phyloP scores from a whole-genome alignment of 2,888 invertebrate species.

The Rhingia rostrata region DNA sequence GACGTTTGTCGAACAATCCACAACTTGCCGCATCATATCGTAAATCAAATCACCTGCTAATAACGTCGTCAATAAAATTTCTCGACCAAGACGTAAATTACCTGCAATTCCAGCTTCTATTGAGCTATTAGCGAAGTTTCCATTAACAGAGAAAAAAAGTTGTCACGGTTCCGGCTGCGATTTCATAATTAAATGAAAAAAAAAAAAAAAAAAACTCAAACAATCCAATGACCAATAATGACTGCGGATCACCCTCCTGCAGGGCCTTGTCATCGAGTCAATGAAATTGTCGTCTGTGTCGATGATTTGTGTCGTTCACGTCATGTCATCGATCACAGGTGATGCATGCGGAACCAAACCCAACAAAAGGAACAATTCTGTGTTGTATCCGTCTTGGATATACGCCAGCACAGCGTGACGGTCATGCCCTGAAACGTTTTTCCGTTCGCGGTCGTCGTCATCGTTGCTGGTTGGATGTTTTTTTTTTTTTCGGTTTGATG shows the following conservation, averaged over 20 bases:
- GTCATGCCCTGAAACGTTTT: slow-evolving; percentile 73
- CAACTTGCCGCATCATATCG: slow-evolving; percentile 10
- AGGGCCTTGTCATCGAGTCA: slow-evolving; percentile 22
- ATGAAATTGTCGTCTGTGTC: slow-evolving; percentile 2
- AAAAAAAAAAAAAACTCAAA: slow-evolving; percentile 4
- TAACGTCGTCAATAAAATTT: slow-evolving; percentile 49
- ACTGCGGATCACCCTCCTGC: slow-evolving; percentile 43
- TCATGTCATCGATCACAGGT: slow-evolving; percentile 72
- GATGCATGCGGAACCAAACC: slow-evolving; percentile 71
- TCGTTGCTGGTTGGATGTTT: no score
- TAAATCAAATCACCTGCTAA: slow-evolving; percentile 57
- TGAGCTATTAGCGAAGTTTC: slow-evolving; percentile 7
- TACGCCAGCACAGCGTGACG: slow-evolving; percentile 57
- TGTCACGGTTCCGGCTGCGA: slow-evolving; percentile 56
- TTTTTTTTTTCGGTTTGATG: slow-evolving; percentile 62
- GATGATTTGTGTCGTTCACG: slow-evolving; percentile 38
- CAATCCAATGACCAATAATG: slow-evolving; percentile 43
- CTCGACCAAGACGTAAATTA: slow-evolving; percentile 57
- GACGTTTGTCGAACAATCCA: slow-evolving; percentile 10
- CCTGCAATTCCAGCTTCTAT: slow-evolving; percentile 37
- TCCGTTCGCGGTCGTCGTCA: slow-evolving; percentile 9
- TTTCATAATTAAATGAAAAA: slow-evolving; percentile 49
- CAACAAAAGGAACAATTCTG: slow-evolving; percentile 60
- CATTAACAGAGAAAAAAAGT: neutral
- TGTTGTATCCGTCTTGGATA: slow-evolving; percentile 35